Percentiles rank a stretch among this genome's conserved stretches.
These are phyloP conservation scores for Sula dactylatra DNA, from an alignment of 2,113 vertebrate species.

Conservation along the genomic window DNA sequence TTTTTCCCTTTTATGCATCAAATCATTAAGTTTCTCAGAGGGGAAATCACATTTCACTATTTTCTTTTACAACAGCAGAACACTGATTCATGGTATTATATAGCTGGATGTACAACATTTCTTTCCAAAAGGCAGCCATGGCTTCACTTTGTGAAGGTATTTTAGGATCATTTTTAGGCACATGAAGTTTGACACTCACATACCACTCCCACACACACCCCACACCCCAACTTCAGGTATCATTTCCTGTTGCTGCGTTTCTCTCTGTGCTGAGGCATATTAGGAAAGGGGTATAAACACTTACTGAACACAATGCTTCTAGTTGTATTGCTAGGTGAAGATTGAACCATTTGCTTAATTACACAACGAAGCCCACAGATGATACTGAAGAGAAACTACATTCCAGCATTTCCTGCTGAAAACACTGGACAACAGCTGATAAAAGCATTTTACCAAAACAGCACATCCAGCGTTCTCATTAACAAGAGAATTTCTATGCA, in stretches of 20 bases:
- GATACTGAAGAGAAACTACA: not conserved
- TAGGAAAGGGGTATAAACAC: not conserved
- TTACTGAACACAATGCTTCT: not conserved
- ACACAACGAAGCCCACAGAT: not conserved
- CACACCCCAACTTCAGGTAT: not conserved
- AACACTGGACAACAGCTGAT: slow-evolving; percentile 3
- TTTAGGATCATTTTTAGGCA: not conserved
- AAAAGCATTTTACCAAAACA: slow-evolving; percentile 29
- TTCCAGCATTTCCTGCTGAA: slow-evolving; percentile 14
- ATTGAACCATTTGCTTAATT: not conserved
- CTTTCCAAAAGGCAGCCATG: not conserved
- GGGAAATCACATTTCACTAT: not conserved
- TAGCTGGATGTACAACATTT: not conserved
- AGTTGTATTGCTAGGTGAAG: not conserved
- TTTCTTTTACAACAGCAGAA: not conserved
- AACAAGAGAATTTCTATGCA: slow-evolving; percentile 1
- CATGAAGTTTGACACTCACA: not conserved
- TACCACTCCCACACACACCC: not conserved
- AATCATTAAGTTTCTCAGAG: not conserved
- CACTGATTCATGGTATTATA: not conserved
- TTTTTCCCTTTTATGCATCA: not conserved
- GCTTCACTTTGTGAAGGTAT: not conserved
- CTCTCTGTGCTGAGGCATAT: not conserved
- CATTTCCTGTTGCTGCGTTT: not conserved
- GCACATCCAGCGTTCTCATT: slow-evolving; percentile 19